phyloP scores from a whole-genome alignment of 2,113 vertebrate genomes.

The Brienomyrus brachyistius region DNA sequence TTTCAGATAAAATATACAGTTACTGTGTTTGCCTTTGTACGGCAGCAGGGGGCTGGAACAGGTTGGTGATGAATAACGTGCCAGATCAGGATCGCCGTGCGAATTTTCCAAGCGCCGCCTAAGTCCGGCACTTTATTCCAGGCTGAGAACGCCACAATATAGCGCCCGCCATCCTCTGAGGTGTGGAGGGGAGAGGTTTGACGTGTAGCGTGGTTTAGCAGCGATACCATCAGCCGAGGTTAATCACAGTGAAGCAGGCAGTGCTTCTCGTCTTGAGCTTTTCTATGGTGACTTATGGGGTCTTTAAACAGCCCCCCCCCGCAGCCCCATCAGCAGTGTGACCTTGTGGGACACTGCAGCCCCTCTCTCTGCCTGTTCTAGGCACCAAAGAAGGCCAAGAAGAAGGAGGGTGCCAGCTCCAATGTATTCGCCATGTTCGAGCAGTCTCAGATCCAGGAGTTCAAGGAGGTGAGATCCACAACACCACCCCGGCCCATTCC shows the following conservation, averaged over 20 bases:
- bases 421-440: constrained; percentile 91
- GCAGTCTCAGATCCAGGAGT: constrained; percentile 87
- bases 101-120: background rate
- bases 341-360: background rate
- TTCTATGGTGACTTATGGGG: background rate
- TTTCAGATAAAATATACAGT: background rate
- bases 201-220: too few species aligned
- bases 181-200: too few species aligned
- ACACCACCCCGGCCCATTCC: background rate
- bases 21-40: background rate
- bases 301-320: background rate
- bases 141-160: too few species aligned
- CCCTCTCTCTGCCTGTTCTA: constrained; percentile 32
- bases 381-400: constrained; percentile 80
- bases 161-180: too few species aligned
- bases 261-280: background rate
- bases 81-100: too few species aligned
- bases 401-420: constrained; percentile 69
- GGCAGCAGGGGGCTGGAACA: background rate
- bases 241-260: background rate
- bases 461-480: constrained; percentile 71
- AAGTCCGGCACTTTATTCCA: too few species aligned
- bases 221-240: background rate
- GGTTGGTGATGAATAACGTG: background rate
- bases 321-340: background rate